Evolutionary conservation across 1,140 invertebrate genomes (phyloP), one percentile per base, ranked within the genome.

Genomic region (Magallana ariakensis): DNA sequence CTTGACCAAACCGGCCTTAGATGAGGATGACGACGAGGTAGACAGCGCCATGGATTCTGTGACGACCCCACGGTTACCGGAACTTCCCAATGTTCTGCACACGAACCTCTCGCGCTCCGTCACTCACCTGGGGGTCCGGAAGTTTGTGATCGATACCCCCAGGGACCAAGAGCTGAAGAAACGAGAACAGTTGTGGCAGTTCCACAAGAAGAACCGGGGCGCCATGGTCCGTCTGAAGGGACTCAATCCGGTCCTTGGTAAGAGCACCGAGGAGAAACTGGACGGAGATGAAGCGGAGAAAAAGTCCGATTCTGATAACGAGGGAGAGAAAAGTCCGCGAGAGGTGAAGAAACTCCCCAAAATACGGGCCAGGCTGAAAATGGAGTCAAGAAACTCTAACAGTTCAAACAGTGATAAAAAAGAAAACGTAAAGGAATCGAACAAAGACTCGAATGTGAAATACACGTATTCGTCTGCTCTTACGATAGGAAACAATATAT

Each of bases 401-500:
- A 26, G n/a, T 82, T 26, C 70, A n/a, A n/a, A 82, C 46, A 55
- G 53, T n/a, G 26, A 33, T 9, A 54, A 60, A 56, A 84, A 84
- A 84, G 82, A 84, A 22, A 33, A 16, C 8, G 33, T 46, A 2
- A 86, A 86, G 6, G 80, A 86, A 9, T 57, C 56, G 3, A 82
- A 26, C 60, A 86, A 86, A 19, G 80, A 86, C 22, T 22, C 16
- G 1, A 82, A 33, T 82, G 56, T 60, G 1, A 81, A 57, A 33
- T 84, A 84, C 26, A 84, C 85, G 8, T 88, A 88, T 80, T 88
- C 87, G 8, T 86, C 87, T 22, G 85, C 87, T 46, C 46, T 88
- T 16, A 80, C 84, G 0, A 88, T 88, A 54, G 85, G 87, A 1
- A 88, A 62, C 56, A 84, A n/a, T 80, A 70, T 88, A 54, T 86